These are phyloP conservation scores for Ptychoptera albimana DNA, from an alignment of 2,888 invertebrate genomes.

Conservation along the genomic window DNA sequence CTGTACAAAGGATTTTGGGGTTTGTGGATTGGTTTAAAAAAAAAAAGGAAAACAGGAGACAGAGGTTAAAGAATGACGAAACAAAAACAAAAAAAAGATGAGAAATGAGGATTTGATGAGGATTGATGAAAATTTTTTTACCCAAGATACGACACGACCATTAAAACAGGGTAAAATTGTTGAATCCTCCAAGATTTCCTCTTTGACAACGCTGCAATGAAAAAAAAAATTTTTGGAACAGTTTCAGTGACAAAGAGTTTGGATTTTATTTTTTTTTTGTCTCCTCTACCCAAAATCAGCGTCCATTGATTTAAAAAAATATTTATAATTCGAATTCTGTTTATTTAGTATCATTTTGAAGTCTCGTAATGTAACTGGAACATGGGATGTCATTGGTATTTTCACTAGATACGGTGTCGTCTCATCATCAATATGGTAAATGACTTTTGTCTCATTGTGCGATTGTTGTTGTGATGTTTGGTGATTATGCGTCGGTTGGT, in stretches of 20 bases:
- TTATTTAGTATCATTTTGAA: conserved; percentile 97
- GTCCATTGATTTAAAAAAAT: conserved; percentile 99
- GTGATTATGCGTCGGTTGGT: no score
- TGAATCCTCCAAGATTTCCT: conserved; percentile 93
- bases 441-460: conserved; percentile 78
- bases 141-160: conserved; percentile 94
- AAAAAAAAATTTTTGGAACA: background rate
- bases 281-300: conserved; percentile 84
- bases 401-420: conserved; percentile 98
- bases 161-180: conserved; percentile 94
- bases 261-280: background rate
- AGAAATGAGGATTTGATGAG: no score
- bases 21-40: no score
- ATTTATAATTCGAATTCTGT: conserved; percentile 83
- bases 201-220: conserved; percentile 78
- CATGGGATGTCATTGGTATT: conserved; percentile 88
- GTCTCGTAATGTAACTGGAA: conserved; percentile 91
- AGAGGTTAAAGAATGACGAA: no score
- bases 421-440: conserved; percentile 99
- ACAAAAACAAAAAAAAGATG: no score
- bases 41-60: no score
- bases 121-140: conserved; percentile 29
- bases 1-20: no score
- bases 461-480: no score
- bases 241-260: background rate